Percentiles rank a stretch among this genome's conserved stretches.
These are phyloP conservation scores for Todus mexicanus DNA, from an alignment of 2,797 vertebrate species.

Conservation along the genomic window DNA sequence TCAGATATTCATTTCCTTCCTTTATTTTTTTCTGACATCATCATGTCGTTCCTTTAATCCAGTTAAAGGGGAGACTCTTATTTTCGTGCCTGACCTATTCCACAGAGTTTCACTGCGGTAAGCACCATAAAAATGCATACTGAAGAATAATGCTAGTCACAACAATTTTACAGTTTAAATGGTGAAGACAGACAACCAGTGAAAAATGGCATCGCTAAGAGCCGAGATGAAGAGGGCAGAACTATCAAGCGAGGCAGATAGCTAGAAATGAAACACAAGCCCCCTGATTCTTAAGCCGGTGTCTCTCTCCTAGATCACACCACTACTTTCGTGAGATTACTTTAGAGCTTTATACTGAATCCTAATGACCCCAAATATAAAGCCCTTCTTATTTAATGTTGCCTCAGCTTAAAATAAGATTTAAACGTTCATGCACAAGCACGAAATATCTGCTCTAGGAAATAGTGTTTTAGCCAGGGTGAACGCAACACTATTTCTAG, in stretches of 20 bases:
- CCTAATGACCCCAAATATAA: background rate
- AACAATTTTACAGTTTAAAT: background rate
- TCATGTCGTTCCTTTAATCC: background rate
- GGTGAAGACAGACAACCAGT: background rate
- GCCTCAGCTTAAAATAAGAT: conserved; percentile 1
- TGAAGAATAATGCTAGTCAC: background rate
- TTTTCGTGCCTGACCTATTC: background rate
- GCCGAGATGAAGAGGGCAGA: background rate
- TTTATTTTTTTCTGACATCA: background rate
- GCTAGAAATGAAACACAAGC: background rate
- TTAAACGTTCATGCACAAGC: background rate
- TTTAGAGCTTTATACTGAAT: conserved; percentile 18
- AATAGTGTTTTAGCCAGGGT: background rate
- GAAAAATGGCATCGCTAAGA: background rate
- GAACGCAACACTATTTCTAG: background rate
- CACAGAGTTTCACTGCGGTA: background rate
- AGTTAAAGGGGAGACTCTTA: background rate
- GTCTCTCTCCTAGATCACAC: background rate
- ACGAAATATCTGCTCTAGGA: background rate
- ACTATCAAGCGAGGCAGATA: background rate
- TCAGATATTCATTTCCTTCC: background rate
- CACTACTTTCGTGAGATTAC: conserved; percentile 14
- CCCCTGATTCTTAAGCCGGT: background rate
- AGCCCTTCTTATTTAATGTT: conserved; percentile 14
- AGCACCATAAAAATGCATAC: background rate